Percentiles rank a stretch among this genome's conserved stretches.
These are phyloP conservation scores for Mystacides longicornis DNA, from an alignment of 2,888 invertebrate species.

Conservation along the genomic window DNA sequence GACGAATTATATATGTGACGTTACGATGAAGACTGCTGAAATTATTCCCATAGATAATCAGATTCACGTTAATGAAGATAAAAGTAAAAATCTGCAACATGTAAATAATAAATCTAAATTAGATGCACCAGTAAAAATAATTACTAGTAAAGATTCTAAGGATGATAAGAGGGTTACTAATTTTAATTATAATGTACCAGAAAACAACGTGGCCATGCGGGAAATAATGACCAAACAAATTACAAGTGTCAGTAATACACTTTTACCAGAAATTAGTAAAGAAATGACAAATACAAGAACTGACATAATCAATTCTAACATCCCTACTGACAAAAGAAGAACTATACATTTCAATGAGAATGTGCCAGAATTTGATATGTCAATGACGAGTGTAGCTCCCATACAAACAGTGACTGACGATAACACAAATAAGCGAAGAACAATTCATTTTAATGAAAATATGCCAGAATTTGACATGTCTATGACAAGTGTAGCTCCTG, in stretches of 20 bases:
- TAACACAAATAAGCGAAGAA: slow-evolving; percentile 3
- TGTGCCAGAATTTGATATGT: slow-evolving; percentile 12
- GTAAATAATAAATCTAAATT: too few relatives aligned
- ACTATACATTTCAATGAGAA: slow-evolving; percentile 8
- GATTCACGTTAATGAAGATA: too few relatives aligned
- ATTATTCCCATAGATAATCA: too few relatives aligned
- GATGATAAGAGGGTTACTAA: slow-evolving; percentile 10
- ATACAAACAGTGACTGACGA: background rate
- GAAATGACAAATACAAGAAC: too few relatives aligned
- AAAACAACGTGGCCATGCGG: slow-evolving; percentile 4
- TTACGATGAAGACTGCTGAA: too few relatives aligned
- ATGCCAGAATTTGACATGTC: slow-evolving; percentile 15
- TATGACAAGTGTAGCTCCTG: slow-evolving; percentile 10
- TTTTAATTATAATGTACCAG: slow-evolving; percentile 2
- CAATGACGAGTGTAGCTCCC: slow-evolving; percentile 9
- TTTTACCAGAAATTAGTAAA: too few relatives aligned
- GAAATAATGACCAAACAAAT: background rate
- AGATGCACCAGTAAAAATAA: too few relatives aligned
- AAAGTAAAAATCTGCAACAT: too few relatives aligned
- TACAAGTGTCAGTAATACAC: too few relatives aligned
- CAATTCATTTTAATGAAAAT: slow-evolving; percentile 14
- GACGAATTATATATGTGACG: too few relatives aligned
- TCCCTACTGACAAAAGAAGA: slow-evolving; percentile 8
- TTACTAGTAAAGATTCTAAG: background rate
- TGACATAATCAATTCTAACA: background rate